A percentile compares a stretch with the other conserved stretches of the same genome.
These are phyloP conservation scores for Callimorpha dominula DNA, from an alignment of 2,888 invertebrate species.

Conservation along the genomic window DNA sequence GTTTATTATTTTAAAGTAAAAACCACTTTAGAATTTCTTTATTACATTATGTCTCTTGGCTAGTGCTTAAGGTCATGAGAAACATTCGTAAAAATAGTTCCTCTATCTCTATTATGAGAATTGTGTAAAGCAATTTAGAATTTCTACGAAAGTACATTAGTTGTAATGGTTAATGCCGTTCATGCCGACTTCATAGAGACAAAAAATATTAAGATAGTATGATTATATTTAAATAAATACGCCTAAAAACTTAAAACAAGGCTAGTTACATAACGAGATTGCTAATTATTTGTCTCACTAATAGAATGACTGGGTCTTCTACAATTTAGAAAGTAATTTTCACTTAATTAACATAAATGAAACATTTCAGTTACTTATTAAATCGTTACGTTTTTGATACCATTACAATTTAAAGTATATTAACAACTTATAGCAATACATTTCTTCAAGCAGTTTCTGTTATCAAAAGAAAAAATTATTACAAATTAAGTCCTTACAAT, in stretches of 20 bases:
- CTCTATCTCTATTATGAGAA: constrained; percentile 32
- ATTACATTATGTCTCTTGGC: constrained; percentile 27
- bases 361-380: constrained; percentile 31
- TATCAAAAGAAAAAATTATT: background rate
- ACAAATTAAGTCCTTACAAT: background rate
- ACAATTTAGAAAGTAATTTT: constrained; percentile 45
- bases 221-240: constrained; percentile 34
- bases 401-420: background rate
- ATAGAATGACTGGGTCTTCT: constrained; percentile 37
- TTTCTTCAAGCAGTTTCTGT: background rate
- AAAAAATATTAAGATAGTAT: constrained; percentile 33
- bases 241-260: constrained; percentile 41
- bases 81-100: constrained; percentile 28
- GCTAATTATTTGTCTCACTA: constrained; percentile 43
- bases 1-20: constrained; percentile 19
- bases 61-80: constrained; percentile 46
- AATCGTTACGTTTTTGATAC: constrained; percentile 8
- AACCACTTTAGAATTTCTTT: constrained; percentile 22
- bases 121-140: constrained; percentile 22
- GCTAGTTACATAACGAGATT: constrained; percentile 39
- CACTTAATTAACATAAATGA: constrained; percentile 37
- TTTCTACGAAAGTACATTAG: constrained; percentile 34
- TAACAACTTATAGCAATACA: constrained; percentile 23
- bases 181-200: constrained; percentile 25
- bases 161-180: constrained; percentile 31